Evolutionary conservation across 2,888 invertebrate genomes (phyloP).

Genomic region (Calameuta filiformis): DNA sequence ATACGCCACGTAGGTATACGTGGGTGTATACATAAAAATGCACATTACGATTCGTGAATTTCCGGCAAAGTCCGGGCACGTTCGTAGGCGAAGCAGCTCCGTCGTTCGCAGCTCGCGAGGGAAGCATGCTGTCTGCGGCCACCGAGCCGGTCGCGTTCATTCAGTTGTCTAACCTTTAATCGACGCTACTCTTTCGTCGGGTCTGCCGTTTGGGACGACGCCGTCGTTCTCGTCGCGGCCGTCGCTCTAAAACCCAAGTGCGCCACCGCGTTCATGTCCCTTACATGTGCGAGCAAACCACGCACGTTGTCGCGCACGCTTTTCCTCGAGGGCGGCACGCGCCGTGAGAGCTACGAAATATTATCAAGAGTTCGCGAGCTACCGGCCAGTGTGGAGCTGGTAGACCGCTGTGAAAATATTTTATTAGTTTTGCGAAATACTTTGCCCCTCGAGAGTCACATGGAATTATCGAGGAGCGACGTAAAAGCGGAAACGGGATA

Average conservation of each 20-base stretch:
- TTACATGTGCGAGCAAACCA: no score
- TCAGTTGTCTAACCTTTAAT: conserved; percentile 32
- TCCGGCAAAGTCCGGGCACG: conserved; percentile 23
- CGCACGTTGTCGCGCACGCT: no score
- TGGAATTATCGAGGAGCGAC: no score
- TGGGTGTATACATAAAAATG: conserved; percentile 13
- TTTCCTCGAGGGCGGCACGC: not conserved
- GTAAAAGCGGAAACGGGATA: no score
- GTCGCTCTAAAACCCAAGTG: no score
- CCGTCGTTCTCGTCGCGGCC: no score
- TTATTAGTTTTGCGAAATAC: no score
- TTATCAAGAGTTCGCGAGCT: not conserved
- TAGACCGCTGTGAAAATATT: no score
- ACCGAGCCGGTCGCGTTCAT: conserved; percentile 29
- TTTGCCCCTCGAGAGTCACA: no score
- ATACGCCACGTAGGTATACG: not conserved
- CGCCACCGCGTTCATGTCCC: no score
- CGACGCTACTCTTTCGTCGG: conserved; percentile 18
- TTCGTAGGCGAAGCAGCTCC: conserved; percentile 20
- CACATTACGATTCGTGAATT: conserved; percentile 18
- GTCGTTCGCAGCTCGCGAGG: conserved; percentile 21
- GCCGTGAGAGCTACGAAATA: not conserved
- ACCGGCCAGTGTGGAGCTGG: no score
- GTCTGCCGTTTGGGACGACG: not conserved
- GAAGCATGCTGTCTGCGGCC: conserved; percentile 18